Conservation (phyloP, 2,113 vertebrate genomes). For the Phrynosoma blainvillii region DNA sequence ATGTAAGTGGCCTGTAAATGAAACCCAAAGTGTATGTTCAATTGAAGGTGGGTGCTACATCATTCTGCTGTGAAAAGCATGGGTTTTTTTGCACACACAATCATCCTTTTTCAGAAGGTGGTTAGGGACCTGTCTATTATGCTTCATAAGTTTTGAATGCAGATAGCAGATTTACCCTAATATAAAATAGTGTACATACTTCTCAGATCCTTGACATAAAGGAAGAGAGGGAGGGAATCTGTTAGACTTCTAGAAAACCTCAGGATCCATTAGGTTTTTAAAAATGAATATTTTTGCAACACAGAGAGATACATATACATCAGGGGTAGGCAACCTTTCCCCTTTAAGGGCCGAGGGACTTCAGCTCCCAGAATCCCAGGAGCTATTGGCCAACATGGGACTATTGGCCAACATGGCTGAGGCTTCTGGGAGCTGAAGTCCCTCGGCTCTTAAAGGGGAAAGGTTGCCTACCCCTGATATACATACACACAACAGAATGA, state of each 20-base stretch:
- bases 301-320: background rate
- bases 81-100: background rate
- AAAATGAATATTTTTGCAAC: background rate
- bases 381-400: too few species aligned
- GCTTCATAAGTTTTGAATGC: background rate
- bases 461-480: too few species aligned
- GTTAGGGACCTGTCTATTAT: background rate
- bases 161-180: too few species aligned
- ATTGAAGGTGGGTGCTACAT: background rate
- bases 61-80: background rate
- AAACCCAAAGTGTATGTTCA: constrained; percentile 1
- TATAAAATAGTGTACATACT: background rate
- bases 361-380: too few species aligned
- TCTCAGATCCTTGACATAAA: background rate
- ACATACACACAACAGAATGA: background rate
- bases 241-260: background rate
- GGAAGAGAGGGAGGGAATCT: background rate
- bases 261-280: background rate
- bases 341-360: too few species aligned
- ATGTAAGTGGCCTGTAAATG: background rate
- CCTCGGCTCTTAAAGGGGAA: too few species aligned
- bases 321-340: too few species aligned
- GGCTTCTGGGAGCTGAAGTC: too few species aligned
- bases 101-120: background rate
- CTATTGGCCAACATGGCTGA: too few species aligned